These are phyloP conservation scores for Toxotes jaculatrix DNA, from an alignment of 2,113 vertebrate genomes.

Conservation along the genomic window DNA sequence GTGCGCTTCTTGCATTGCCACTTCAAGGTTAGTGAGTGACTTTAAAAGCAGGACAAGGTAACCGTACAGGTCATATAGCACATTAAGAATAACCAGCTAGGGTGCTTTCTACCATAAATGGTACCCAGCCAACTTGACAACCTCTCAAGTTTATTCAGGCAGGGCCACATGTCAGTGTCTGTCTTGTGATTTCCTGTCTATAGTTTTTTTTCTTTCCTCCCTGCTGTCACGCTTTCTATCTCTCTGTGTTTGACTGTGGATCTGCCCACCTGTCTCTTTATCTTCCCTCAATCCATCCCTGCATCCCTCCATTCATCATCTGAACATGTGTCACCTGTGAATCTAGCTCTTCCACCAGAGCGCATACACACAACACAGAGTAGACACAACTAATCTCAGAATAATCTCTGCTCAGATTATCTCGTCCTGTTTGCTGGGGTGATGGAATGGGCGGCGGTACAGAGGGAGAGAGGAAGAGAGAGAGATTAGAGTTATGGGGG, in stretches of 20 bases:
- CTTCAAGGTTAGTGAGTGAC: not conserved
- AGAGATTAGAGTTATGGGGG: constrained; percentile 55
- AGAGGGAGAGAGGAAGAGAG: constrained; percentile 4
- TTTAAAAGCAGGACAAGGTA: constrained; percentile 20
- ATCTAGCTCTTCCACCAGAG: constrained; percentile 28
- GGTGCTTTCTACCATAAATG: not conserved
- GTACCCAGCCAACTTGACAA: constrained; percentile 23
- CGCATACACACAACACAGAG: constrained; percentile 47
- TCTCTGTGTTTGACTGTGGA: constrained; percentile 15
- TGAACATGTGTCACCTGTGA: constrained; percentile 8
- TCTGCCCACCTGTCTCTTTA: constrained; percentile 50
- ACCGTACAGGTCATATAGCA: not conserved
- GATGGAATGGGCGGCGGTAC: constrained; percentile 33
- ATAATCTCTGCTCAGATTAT: constrained; percentile 77
- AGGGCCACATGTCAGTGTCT: constrained; percentile 13
- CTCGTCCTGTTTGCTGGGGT: constrained; percentile 40
- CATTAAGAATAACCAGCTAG: constrained; percentile 17
- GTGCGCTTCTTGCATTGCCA: not conserved
- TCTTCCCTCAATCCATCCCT: constrained; percentile 25
- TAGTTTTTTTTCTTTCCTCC: not conserved
- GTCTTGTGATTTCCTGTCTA: not conserved
- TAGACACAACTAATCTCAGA: constrained; percentile 73
- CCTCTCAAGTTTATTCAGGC: constrained; percentile 6
- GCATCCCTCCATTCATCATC: constrained; percentile 36
- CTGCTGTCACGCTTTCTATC: constrained; percentile 28